These are phyloP conservation scores for Periophthalmus modestus DNA, from an alignment of 2,113 vertebrate genomes.

Conservation along the genomic window DNA sequence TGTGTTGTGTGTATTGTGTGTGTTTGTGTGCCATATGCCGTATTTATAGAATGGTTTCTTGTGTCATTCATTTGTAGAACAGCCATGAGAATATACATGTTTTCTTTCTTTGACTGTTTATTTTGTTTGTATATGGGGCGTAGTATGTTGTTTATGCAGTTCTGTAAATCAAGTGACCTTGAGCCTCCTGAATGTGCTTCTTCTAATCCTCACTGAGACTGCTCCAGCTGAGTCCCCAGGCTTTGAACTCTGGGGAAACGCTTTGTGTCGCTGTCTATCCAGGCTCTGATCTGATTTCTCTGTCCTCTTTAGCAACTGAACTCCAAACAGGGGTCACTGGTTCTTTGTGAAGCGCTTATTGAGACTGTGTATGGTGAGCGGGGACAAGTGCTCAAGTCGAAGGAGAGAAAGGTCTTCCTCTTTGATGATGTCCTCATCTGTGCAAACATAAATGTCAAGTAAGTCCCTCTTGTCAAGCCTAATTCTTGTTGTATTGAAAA, in stretches of 20 bases:
- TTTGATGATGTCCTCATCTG: conserved; percentile 90
- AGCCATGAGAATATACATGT: too few relatives aligned
- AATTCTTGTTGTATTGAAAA: conserved; percentile 22
- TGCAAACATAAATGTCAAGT: conserved; percentile 97
- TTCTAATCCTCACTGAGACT: conserved; percentile 60
- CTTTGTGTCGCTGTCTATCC: conserved; percentile 45
- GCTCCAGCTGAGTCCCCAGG: conserved; percentile 43
- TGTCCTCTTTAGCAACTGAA: conserved; percentile 76
- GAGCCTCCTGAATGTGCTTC: conserved; percentile 30
- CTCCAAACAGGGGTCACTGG: conserved; percentile 87
- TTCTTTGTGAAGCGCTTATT: conserved; percentile 90
- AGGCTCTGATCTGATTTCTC: conserved; percentile 55
- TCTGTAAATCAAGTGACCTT: conserved; percentile 49
- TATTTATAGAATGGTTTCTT: background rate
- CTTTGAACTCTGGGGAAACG: conserved; percentile 42
- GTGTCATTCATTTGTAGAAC: background rate
- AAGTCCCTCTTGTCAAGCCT: conserved; percentile 56
- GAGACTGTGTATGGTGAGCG: conserved; percentile 93
- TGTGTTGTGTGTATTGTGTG: background rate
- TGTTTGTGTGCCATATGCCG: background rate
- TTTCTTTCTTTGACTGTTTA: conserved; percentile 1
- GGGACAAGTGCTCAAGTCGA: conserved; percentile 94
- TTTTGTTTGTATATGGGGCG: background rate
- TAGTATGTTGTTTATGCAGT: background rate
- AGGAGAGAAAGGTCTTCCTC: conserved; percentile 93